Evolutionary conservation across 2,888 invertebrate species (phyloP).

Genomic region (Slavum lentiscoides): DNA sequence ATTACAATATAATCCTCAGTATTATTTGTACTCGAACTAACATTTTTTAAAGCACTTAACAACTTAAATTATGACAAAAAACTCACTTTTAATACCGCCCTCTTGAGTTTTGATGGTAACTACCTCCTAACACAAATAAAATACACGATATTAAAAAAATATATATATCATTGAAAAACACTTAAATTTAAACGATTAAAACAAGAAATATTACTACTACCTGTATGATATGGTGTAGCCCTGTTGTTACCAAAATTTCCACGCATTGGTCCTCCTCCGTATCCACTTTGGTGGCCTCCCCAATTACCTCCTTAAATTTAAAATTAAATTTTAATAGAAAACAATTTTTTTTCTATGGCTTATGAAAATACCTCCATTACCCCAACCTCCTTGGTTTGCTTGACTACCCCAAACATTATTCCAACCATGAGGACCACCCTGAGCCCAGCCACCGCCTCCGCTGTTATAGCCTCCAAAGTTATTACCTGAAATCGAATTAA

Average conservation of each 20-base stretch:
- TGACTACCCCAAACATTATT: constrained; percentile 58
- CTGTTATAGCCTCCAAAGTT: constrained; percentile 55
- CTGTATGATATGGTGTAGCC: constrained; percentile 48
- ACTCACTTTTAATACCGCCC: constrained; percentile 48
- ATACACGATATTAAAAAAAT: constrained; percentile 7
- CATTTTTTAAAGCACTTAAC: neutral
- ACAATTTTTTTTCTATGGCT: neutral
- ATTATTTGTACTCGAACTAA: constrained; percentile 34
- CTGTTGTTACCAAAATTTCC: constrained; percentile 52
- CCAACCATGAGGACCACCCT: constrained; percentile 56
- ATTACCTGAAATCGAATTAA: constrained; percentile 18
- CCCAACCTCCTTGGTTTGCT: constrained; percentile 65
- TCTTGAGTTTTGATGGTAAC: constrained; percentile 43
- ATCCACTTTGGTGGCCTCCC: constrained; percentile 44
- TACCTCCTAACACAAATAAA: constrained; percentile 23
- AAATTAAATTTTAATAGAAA: constrained; percentile 5
- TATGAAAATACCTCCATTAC: constrained; percentile 59
- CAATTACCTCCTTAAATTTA: constrained; percentile 38
- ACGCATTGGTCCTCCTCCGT: constrained; percentile 54
- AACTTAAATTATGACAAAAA: neutral
- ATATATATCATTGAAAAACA: neutral
- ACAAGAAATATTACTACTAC: constrained; percentile 39
- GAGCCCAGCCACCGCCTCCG: constrained; percentile 56
- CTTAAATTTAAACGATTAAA: neutral
- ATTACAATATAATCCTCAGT: constrained; percentile 32